Evolutionary conservation across 2,797 vertebrate species (phyloP), one percentile per base, ranked within the genome.

Genomic region (Gephyroberyx darwinii): DNA sequence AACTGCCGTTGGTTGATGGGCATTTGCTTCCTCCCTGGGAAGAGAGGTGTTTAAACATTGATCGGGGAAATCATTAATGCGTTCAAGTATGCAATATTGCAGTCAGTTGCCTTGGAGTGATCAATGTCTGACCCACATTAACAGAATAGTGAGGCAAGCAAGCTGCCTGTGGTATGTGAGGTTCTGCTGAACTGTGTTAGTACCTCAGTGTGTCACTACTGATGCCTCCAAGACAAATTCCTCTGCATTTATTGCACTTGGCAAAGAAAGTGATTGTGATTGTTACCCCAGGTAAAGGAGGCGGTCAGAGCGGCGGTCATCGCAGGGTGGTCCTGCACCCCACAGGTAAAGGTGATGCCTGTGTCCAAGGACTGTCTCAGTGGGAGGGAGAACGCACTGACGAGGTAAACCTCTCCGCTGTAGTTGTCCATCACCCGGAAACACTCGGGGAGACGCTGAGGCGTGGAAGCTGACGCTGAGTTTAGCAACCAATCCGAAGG

Each of bases 1-100:
- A 66, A 82, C 65, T 67, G 67, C 81, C 84, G 74, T 68, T 75
- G 68, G 41, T 45, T 78, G 86, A 89, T 77, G 82, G 89, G 88
- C 77, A n/a, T 33, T 75, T 8, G 48, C 64, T 78, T 84, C 81
- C 77, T 88, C 59, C 8, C 69, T 61, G 71, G 81, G 75, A 82
- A 61, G 79, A 84, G 77, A 82, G 78, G 75, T 83, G 81, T 90
- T 87, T 84, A 82, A 87, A 74, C 66, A 84, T 83, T 77, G 82
- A 85, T 80, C 67, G 50, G 59, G 30, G 77, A 88, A 90, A 89
- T 90, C 85, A 67, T 88, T 86, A 84, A 86, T 86, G 78, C 85
- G 76, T 74, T 87, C 67, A 80, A 88, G 84, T 87, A 84, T 89
- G 82, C 84, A 65, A 61, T 61, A 84, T 78, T 75, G 81, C 72